These are phyloP conservation scores for Melanostoma scalare DNA, from an alignment of 2,888 invertebrate species.

Conservation along the genomic window DNA sequence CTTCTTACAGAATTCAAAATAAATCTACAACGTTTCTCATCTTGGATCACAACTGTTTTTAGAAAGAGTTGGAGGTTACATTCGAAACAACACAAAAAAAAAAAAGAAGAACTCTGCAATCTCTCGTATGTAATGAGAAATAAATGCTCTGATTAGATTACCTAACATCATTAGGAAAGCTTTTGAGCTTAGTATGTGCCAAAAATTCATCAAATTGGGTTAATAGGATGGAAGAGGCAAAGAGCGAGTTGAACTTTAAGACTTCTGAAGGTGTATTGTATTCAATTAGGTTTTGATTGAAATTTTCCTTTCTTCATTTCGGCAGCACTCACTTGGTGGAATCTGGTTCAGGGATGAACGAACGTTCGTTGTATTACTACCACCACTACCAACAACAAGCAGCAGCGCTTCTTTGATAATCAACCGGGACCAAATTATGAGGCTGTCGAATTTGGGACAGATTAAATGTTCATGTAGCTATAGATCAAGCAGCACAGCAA, in stretches of 20 bases:
- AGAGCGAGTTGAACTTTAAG: background rate
- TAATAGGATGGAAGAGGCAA: no score
- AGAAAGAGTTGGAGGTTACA: background rate
- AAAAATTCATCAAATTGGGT: background rate
- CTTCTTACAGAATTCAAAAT: background rate
- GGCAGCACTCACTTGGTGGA: background rate
- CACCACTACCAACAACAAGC: no score
- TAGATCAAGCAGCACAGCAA: background rate
- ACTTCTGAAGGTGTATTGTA: constrained; percentile 25
- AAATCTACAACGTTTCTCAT: background rate
- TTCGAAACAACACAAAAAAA: background rate
- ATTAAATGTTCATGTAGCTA: background rate
- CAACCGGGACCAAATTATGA: constrained; percentile 2
- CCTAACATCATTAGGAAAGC: constrained; percentile 53
- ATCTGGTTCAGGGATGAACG: background rate
- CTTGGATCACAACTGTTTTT: background rate
- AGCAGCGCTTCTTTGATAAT: constrained; percentile 2
- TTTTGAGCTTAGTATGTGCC: constrained; percentile 3
- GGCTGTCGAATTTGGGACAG: background rate
- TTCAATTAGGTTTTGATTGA: constrained; percentile 65
- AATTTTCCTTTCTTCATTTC: constrained; percentile 15
- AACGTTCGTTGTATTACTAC: background rate
- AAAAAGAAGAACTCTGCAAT: constrained; percentile 48
- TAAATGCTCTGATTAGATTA: constrained; percentile 64
- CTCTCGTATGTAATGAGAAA: constrained; percentile 62